These are phyloP conservation scores for Lasioglossum pauxillum DNA, from an alignment of 2,888 invertebrate species.

Conservation along the genomic window DNA sequence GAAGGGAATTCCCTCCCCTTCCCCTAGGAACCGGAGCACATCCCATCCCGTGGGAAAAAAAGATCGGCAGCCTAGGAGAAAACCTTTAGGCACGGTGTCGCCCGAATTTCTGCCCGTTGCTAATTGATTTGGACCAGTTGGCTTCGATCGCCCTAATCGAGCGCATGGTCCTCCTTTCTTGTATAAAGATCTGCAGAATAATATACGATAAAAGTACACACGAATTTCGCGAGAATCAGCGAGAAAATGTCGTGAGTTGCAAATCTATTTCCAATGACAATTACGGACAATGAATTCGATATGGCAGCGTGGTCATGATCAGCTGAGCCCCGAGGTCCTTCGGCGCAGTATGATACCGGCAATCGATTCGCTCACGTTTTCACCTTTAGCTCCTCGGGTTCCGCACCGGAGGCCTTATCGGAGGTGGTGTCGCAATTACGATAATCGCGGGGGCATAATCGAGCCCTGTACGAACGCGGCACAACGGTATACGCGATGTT, in stretches of 20 bases:
- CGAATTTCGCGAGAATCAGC: no score
- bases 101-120: conserved; percentile 40
- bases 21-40: conserved; percentile 36
- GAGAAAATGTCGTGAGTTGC: not conserved
- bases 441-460: conserved; percentile 75
- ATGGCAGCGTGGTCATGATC: not conserved
- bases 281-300: not conserved
- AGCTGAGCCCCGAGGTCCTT: conserved; percentile 19
- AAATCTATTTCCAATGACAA: not conserved
- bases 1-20: conserved; percentile 62
- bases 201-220: no score
- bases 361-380: conserved; percentile 40
- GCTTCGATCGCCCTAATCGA: not conserved
- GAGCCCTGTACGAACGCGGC: conserved; percentile 20
- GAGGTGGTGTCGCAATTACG: conserved; percentile 74
- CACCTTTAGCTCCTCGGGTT: conserved; percentile 51
- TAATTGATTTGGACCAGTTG: conserved; percentile 54
- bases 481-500: conserved; percentile 12
- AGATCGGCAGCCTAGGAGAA: conserved; percentile 33
- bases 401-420: conserved; percentile 63
- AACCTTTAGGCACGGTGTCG: conserved; percentile 39
- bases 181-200: no score
- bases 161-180: no score
- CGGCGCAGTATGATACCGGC: conserved; percentile 15
- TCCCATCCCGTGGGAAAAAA: conserved; percentile 62